These are phyloP conservation scores for Mionectes macconnelli DNA, from an alignment of 2,113 vertebrate species.

Conservation along the genomic window DNA sequence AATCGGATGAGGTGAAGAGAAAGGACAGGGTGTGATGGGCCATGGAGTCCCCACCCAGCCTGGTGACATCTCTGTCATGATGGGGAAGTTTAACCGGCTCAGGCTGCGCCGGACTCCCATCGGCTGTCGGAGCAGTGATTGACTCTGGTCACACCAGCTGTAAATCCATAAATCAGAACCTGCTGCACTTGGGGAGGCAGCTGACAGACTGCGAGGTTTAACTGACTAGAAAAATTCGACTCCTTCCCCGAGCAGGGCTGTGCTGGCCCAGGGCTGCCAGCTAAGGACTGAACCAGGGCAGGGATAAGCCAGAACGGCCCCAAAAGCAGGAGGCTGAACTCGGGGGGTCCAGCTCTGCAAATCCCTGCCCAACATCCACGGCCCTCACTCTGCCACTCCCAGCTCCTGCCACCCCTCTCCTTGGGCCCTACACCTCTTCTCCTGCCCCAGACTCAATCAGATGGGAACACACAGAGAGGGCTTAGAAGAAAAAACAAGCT, in stretches of 20 bases:
- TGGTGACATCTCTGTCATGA: fast-evolving
- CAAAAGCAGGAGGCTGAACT: neutral
- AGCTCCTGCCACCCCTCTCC: neutral
- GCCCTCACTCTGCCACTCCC: neutral
- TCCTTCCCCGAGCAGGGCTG: fast-evolving
- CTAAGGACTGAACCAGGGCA: neutral
- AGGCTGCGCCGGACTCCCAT: neutral
- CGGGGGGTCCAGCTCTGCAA: neutral
- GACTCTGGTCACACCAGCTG: neutral
- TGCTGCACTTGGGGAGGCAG: neutral
- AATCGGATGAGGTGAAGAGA: neutral
- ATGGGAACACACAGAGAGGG: neutral
- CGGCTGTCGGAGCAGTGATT: neutral
- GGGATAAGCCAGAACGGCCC: no score
- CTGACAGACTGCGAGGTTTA: neutral
- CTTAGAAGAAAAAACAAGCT: neutral
- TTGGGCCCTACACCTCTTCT: neutral
- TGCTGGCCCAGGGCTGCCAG: neutral
- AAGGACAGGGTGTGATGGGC: neutral
- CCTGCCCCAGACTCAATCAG: neutral
- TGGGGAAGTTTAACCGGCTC: neutral
- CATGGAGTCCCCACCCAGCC: fast-evolving
- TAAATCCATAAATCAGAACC: neutral
- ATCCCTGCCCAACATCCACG: neutral
- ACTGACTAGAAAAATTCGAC: neutral